phyloP scores from a whole-genome alignment of 2,113 vertebrate genomes.

The Microtus pennsylvanicus region DNA sequence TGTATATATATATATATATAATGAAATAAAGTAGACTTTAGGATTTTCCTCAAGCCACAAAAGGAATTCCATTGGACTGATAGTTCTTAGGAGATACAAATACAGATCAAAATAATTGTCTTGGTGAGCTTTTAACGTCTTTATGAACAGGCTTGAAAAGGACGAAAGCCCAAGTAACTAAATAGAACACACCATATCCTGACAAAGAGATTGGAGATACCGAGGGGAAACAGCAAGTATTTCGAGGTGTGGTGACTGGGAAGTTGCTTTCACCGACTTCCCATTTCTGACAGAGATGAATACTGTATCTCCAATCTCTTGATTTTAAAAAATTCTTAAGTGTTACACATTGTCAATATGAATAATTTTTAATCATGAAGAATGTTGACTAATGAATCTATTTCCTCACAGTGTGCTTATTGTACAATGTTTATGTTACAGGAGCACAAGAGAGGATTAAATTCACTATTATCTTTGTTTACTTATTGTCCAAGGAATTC shows the following conservation, averaged over 20 bases:
- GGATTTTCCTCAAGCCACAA: conserved; percentile 55
- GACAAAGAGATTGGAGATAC: conserved; percentile 48
- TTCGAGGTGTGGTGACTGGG: conserved; percentile 21
- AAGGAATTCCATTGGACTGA: conserved; percentile 55
- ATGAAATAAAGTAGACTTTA: conserved; percentile 67
- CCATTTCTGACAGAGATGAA: conserved; percentile 64
- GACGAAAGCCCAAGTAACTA: conserved; percentile 47
- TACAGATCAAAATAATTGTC: conserved; percentile 51
- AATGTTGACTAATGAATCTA: neutral
- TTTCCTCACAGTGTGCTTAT: conserved; percentile 18
- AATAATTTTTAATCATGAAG: conserved; percentile 63
- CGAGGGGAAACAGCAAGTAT: conserved; percentile 15
- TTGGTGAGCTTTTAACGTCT: conserved; percentile 34
- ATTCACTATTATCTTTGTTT: conserved; percentile 42
- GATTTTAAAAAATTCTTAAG: conserved; percentile 61
- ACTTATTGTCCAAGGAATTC: conserved; percentile 51
- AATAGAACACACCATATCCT: conserved; percentile 28
- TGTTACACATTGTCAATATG: conserved; percentile 67
- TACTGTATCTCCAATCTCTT: conserved; percentile 23
- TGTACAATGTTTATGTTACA: conserved; percentile 42
- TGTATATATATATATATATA: neutral
- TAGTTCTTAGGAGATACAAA: conserved; percentile 28
- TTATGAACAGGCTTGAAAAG: conserved; percentile 51
- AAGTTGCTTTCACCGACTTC: conserved; percentile 45
- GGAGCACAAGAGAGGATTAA: conserved; percentile 55